These are phyloP conservation scores for Datnioides undecimradiatus DNA, from an alignment of 2,113 vertebrate genomes.

Conservation along the genomic window DNA sequence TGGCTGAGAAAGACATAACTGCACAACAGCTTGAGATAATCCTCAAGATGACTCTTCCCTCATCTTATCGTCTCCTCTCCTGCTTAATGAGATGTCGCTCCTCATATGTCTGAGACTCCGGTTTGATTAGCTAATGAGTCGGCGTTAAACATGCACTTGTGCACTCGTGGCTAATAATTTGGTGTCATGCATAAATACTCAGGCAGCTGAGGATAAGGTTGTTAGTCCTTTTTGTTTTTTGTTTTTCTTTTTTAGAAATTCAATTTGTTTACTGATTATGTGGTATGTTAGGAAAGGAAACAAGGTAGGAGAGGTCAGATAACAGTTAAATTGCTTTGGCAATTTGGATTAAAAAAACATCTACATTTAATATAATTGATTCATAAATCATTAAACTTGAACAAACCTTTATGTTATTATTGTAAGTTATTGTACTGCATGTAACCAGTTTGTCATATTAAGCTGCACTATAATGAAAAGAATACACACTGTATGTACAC, in stretches of 20 bases:
- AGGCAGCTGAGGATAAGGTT: constrained; percentile 25
- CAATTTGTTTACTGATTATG: constrained; percentile 14
- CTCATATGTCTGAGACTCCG: constrained; percentile 50
- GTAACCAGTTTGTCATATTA: constrained; percentile 15
- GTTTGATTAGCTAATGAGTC: constrained; percentile 74
- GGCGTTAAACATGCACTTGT: constrained; percentile 23
- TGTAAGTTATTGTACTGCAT: background rate
- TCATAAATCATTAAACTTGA: background rate
- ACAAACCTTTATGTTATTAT: background rate
- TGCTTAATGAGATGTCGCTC: constrained; percentile 56
- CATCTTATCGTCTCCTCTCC: constrained; percentile 47
- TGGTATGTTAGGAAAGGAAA: background rate
- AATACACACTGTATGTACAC: constrained; percentile 3
- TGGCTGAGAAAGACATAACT: constrained; percentile 37
- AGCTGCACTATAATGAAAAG: background rate
- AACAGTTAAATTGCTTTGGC: background rate
- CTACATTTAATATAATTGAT: background rate
- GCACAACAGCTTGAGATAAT: constrained; percentile 48
- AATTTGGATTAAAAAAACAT: background rate
- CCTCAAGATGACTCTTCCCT: constrained; percentile 55
- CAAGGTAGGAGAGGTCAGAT: background rate
- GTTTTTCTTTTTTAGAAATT: constrained; percentile 6
- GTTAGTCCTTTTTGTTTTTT: background rate
- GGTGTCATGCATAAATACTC: constrained; percentile 40
- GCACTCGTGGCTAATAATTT: constrained; percentile 67